A percentile compares a stretch with the other conserved stretches of the same genome.
Conservation (phyloP, 1,140 invertebrate genomes). For the Drosophila subobscura region DNA sequence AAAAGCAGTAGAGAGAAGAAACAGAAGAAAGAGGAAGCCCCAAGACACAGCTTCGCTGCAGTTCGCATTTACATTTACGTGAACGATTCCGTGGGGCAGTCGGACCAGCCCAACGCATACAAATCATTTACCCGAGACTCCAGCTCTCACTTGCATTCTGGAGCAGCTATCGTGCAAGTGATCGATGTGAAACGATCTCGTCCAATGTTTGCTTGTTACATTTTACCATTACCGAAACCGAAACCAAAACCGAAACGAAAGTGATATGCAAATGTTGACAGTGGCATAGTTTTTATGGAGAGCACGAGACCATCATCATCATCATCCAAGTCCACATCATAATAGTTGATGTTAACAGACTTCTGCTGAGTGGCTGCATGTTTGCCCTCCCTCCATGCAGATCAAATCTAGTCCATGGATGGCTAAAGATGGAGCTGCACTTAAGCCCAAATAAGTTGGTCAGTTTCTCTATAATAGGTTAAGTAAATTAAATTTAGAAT, state of each 20-base stretch:
- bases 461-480: constrained; percentile 18
- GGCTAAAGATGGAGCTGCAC: background rate
- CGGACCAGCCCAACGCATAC: too few relatives aligned
- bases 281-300: constrained; percentile 41
- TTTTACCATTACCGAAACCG: constrained; percentile 44
- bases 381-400: constrained; percentile 6
- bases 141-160: too few relatives aligned
- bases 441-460: constrained; percentile 52
- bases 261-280: constrained; percentile 76
- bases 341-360: constrained; percentile 15
- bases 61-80: constrained; percentile 8
- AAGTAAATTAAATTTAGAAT: constrained; percentile 60
- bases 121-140: constrained; percentile 9
- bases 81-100: background rate
- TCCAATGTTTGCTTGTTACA: constrained; percentile 45
- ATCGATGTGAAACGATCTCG: background rate
- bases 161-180: background rate
- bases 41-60: constrained; percentile 2
- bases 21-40: background rate
- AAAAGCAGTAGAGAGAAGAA: background rate
- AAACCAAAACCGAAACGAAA: constrained; percentile 59
- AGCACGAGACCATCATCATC: constrained; percentile 60
- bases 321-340: constrained; percentile 14
- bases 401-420: constrained; percentile 21
- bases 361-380: background rate